These are phyloP conservation scores for Mimachlamys varia DNA, from an alignment of 2,888 invertebrate genomes.

Conservation along the genomic window DNA sequence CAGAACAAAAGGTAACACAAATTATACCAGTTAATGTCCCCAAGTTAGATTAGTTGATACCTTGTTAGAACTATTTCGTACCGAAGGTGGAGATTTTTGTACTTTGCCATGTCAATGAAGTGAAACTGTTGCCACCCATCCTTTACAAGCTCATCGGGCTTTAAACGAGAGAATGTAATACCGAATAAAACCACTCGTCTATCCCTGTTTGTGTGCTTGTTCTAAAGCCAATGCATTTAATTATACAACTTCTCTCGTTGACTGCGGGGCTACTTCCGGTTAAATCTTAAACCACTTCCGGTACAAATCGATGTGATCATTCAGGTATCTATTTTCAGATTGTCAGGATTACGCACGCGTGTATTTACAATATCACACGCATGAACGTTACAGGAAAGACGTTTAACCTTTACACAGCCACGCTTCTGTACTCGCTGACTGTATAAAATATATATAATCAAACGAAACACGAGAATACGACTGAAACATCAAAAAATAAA, in stretches of 20 bases:
- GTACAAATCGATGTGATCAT: background rate
- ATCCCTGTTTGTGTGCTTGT: background rate
- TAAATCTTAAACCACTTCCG: background rate
- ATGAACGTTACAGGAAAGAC: background rate
- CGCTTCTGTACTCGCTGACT: slow-evolving; percentile 16
- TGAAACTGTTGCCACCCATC: no score
- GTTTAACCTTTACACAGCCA: slow-evolving; percentile 11
- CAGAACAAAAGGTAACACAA: background rate
- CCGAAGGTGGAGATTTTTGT: background rate
- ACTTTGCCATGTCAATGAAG: background rate
- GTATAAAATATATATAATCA: slow-evolving; percentile 34
- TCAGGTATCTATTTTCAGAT: background rate
- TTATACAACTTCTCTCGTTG: background rate
- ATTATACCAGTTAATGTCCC: background rate
- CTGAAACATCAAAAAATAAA: slow-evolving; percentile 29
- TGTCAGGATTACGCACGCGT: background rate
- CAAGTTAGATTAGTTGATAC: background rate
- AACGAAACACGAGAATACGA: slow-evolving; percentile 18
- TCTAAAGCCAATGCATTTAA: background rate
- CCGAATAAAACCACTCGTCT: background rate
- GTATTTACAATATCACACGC: background rate
- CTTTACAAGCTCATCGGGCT: background rate
- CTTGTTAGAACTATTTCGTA: background rate
- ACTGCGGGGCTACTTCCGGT: background rate
- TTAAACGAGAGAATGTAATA: background rate